These are phyloP conservation scores for Platygyra sinensis DNA, from an alignment of 64 coral and sea anemone species.

Conservation along the genomic window DNA sequence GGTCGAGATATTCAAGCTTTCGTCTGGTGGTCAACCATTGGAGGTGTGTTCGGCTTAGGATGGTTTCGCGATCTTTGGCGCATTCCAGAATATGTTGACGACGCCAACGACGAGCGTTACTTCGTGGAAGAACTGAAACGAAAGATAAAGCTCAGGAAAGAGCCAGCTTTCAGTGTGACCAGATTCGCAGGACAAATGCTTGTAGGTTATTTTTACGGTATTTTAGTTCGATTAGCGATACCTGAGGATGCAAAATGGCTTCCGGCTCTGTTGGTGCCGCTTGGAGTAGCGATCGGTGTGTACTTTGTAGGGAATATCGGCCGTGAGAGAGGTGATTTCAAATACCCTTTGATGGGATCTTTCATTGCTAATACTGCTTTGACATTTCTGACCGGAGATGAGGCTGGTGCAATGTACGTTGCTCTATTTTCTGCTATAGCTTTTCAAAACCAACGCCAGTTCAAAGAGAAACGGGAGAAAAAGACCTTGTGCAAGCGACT, in stretches of 20 bases:
- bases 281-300: conserved; percentile 87
- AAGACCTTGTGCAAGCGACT: conserved; percentile 75
- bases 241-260: conserved; percentile 85
- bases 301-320: conserved; percentile 97
- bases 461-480: conserved; percentile 39
- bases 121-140: conserved; percentile 73
- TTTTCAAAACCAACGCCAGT: conserved; percentile 85
- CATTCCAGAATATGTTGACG: conserved; percentile 96
- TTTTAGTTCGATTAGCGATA: conserved; percentile 86
- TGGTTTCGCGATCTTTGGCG: conserved; percentile 98
- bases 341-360: conserved; percentile 76
- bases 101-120: conserved; percentile 77
- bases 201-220: conserved; percentile 96
- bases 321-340: conserved; percentile 91
- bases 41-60: conserved; percentile 90
- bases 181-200: conserved; percentile 97
- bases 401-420: conserved; percentile 92
- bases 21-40: conserved; percentile 96
- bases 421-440: conserved; percentile 79
- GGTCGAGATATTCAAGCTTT: conserved; percentile 97
- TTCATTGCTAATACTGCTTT: conserved; percentile 67
- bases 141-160: conserved; percentile 68
- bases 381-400: conserved; percentile 74
- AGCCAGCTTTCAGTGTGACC: conserved; percentile 84
- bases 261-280: conserved; percentile 74